phyloP scores from a whole-genome alignment of 2,888 invertebrate genomes.

The Miltochrista miniata region DNA sequence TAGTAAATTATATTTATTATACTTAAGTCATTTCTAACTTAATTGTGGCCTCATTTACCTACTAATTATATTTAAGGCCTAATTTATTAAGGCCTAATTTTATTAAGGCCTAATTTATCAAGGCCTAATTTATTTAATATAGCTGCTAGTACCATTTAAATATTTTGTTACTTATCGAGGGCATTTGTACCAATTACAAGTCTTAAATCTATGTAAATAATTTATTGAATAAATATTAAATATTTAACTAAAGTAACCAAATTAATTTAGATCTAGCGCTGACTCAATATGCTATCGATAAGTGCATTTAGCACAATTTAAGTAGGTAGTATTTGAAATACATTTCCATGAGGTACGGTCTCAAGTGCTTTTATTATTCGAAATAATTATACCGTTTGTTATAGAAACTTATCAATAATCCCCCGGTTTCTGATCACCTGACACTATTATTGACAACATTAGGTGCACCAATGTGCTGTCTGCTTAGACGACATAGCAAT shows the following conservation, averaged over 20 bases:
- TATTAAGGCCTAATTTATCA: not conserved
- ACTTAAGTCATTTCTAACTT: not conserved
- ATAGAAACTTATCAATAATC: too few species aligned
- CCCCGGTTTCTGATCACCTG: too few species aligned
- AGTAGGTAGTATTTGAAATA: too few species aligned
- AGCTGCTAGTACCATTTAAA: not conserved
- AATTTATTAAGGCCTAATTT: not conserved
- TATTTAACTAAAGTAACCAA: constrained; percentile 30
- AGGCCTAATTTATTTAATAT: too few species aligned
- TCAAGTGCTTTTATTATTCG: too few species aligned
- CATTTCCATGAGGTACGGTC: too few species aligned
- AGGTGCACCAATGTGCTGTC: too few species aligned
- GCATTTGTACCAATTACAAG: constrained; percentile 29
- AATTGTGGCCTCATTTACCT: too few species aligned
- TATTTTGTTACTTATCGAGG: not conserved
- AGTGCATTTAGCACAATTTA: too few species aligned
- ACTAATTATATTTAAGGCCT: not conserved
- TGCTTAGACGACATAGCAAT: too few species aligned
- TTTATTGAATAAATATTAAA: constrained; percentile 36
- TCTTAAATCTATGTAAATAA: constrained; percentile 34
- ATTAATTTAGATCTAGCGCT: constrained; percentile 24
- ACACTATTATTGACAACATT: too few species aligned
- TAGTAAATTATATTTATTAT: not conserved
- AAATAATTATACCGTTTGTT: too few species aligned
- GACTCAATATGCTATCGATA: constrained; percentile 15